A percentile compares a stretch with the other conserved stretches of the same genome.
Evolutionary conservation across 2,113 vertebrate genomes (phyloP).

Genomic region (Sander lucioperca): DNA sequence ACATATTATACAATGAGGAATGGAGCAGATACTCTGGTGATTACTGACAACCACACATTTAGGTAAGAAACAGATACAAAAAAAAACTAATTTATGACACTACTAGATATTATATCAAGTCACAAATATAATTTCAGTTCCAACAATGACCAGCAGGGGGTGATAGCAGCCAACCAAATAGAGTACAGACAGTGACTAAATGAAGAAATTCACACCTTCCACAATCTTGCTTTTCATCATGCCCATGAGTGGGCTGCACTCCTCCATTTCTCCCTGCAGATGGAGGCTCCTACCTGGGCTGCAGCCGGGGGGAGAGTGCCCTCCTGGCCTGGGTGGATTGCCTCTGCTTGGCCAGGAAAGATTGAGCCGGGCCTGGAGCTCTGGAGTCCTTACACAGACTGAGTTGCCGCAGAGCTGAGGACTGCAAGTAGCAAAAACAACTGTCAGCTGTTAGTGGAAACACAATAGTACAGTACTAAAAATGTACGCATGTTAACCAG

Average conservation of each 20-base stretch:
- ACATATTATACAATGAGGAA: neutral
- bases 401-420: constrained; percentile 83
- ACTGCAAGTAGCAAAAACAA: constrained; percentile 70
- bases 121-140: constrained; percentile 3
- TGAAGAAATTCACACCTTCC: neutral
- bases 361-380: constrained; percentile 79
- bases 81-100: neutral
- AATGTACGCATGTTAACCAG: neutral
- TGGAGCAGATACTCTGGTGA: neutral
- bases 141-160: constrained; percentile 62
- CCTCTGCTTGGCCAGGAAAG: constrained; percentile 89
- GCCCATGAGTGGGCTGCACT: neutral
- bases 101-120: neutral
- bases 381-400: constrained; percentile 64
- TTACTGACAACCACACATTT: constrained; percentile 8
- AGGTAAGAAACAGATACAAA: neutral
- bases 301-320: constrained; percentile 35
- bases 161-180: constrained; percentile 49
- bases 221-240: constrained; percentile 15
- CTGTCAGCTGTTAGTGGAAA: constrained; percentile 16
- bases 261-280: neutral
- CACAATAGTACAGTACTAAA: neutral
- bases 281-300: constrained; percentile 55
- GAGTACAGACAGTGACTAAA: neutral
- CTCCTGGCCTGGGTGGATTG: constrained; percentile 81